Percentiles rank a stretch among this genome's conserved stretches.
Conservation (phyloP, 2,888 invertebrate species). For the Arge pagana region DNA sequence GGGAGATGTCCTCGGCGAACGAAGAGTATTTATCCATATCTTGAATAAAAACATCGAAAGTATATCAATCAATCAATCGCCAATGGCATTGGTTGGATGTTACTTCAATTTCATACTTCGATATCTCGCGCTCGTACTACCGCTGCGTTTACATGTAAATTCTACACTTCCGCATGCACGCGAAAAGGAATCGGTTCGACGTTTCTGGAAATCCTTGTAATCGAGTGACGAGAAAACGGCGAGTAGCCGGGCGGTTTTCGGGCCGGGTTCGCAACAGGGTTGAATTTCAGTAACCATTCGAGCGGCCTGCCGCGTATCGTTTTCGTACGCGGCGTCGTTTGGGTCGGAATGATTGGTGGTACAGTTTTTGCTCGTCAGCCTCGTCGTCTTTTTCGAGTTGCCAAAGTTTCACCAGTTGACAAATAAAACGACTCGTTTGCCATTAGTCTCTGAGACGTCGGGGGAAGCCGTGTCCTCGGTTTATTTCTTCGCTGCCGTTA, state of each 20-base stretch:
- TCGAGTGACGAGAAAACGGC: neutral
- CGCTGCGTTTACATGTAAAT: neutral
- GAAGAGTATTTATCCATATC: slow-evolving; percentile 57
- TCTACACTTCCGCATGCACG: neutral
- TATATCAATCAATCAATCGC: slow-evolving; percentile 2
- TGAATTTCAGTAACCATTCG: neutral
- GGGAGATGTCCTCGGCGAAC: slow-evolving; percentile 56
- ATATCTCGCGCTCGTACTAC: slow-evolving; percentile 43
- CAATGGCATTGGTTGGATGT: neutral
- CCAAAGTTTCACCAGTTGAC: no score
- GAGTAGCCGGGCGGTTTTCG: slow-evolving; percentile 20
- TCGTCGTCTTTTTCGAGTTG: no score
- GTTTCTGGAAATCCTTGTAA: no score
- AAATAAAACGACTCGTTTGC: no score
- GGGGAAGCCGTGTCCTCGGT: no score
- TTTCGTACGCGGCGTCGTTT: slow-evolving; percentile 29
- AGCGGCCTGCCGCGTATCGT: slow-evolving; percentile 12
- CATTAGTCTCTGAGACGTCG: no score
- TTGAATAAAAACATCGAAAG: slow-evolving; percentile 43
- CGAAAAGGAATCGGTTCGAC: no score
- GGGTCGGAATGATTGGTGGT: no score
- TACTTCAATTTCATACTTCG: neutral
- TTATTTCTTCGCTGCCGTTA: no score
- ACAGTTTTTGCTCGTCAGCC: no score
- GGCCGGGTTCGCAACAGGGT: neutral